Conservation (phyloP, 2,888 invertebrate genomes). For the Xestia ashworthii region DNA sequence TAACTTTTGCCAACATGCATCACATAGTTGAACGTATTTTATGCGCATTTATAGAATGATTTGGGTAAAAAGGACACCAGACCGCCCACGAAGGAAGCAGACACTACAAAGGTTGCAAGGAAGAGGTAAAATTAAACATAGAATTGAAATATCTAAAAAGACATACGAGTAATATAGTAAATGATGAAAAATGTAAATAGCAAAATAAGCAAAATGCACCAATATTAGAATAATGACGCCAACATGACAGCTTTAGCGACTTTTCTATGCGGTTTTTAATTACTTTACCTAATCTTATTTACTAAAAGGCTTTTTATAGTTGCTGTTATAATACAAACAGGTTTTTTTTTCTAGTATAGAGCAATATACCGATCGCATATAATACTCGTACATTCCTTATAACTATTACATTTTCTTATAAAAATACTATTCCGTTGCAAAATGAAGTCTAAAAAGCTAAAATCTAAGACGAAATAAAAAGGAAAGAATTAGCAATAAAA, state of each 20-base stretch:
- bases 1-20: constrained; percentile 13
- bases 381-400: background rate
- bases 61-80: background rate
- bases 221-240: too few relatives aligned
- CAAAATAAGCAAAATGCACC: background rate
- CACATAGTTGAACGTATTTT: background rate
- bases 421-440: constrained; percentile 2
- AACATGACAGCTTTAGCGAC: background rate
- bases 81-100: background rate
- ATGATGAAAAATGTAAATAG: background rate
- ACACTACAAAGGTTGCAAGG: background rate
- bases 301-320: background rate
- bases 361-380: background rate
- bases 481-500: constrained; percentile 9
- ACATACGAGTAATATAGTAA: background rate
- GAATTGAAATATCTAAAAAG: background rate
- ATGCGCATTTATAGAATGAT: too few relatives aligned
- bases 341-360: too few relatives aligned
- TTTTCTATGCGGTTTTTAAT: background rate
- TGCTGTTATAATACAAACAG: background rate
- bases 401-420: background rate
- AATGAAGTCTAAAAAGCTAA: constrained; percentile 10
- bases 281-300: background rate
- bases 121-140: too few relatives aligned
- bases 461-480: constrained; percentile 30